Conservation (phyloP, 2,888 invertebrate species). For the Liopterus haemorrhoidalis region DNA sequence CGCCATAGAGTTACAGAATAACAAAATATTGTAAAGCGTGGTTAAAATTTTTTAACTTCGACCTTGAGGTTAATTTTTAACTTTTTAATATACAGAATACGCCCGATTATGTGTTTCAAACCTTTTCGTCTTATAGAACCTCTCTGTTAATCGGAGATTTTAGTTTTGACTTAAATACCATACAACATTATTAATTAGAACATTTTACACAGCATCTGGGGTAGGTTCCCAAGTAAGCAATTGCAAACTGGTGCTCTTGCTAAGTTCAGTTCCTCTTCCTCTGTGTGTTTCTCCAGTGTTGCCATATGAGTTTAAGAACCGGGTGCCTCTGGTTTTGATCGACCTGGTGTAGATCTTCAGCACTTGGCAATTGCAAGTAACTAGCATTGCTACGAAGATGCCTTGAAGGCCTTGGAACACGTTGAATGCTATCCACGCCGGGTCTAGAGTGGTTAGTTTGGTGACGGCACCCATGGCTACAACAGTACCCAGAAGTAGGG, state of each 20-base stretch:
- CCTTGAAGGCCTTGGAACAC: conserved; percentile 52
- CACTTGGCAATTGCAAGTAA: conserved; percentile 57
- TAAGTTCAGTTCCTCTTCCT: conserved; percentile 35
- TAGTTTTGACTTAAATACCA: too few species aligned
- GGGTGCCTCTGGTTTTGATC: conserved; percentile 35
- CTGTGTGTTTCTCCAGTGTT: conserved; percentile 34
- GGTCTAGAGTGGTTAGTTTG: conserved; percentile 42
- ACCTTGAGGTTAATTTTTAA: too few species aligned
- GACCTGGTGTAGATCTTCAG: conserved; percentile 44
- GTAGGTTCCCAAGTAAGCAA: conserved; percentile 46
- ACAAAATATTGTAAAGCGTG: too few species aligned
- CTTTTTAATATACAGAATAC: too few species aligned
- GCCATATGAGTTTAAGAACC: conserved; percentile 33
- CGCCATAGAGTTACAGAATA: too few species aligned
- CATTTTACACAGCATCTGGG: conserved; percentile 44
- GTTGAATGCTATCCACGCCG: conserved; percentile 47
- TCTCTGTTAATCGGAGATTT: too few species aligned
- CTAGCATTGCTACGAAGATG: conserved; percentile 55
- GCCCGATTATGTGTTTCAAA: too few species aligned
- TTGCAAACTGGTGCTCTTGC: conserved; percentile 45
- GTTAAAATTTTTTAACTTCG: too few species aligned
- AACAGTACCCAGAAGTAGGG: conserved; percentile 42
- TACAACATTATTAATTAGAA: too few species aligned
- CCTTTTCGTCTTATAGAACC: too few species aligned
- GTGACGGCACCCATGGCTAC: conserved; percentile 43